Base-by-base conservation (phyloP, 2,797 vertebrate genomes). In the Holocentrus rufus region DNA sequence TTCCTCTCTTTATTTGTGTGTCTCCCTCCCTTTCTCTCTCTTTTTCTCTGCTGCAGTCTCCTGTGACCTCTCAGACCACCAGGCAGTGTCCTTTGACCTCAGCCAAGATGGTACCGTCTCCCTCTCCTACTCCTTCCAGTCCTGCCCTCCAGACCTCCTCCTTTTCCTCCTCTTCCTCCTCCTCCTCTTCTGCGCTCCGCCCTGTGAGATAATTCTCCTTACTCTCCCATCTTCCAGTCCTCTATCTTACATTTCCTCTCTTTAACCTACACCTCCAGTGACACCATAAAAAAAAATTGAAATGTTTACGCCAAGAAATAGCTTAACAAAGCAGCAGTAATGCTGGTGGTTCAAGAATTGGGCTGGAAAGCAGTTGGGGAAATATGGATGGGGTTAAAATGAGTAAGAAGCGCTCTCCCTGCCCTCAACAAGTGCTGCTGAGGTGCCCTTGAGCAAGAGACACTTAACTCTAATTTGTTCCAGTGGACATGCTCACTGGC, bases 41-140 rank as follows among this genome's bases (percentile, higher is more conserved):
- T 81, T 30, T 88, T 30, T 65, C 30, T 31, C 15, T 62, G 72
- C 88, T 86, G 68, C 92, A 93, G 93, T 90, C 91, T 90, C 84
- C 94, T 11, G 91, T 90, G 81, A 90, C 91, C 74, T 79, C 92
- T 85, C 93, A 90, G 84, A 87, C 93, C 79, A 87, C 91, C 87
- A 90, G 93, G 71, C 92, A 93, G 62, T 89, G 90, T 70, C 81
- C 93, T 73, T 81, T 91, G 67, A 90, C 92, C 82, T 90, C 90
- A 42, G 87, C 93, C 78, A 95, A 94, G 91, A 88, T 93, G 87
- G 90, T 81, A 55, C 90, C 86, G 8, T 87, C 92, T 84, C 86
- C 91, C 76, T 88, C 88, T 81, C 84, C 87, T 25, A 70, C 86
- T 82, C 74, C 89, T 79, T 85, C 89, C 80, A 91, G 85, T 76